Evolutionary conservation across 2,888 invertebrate genomes (phyloP), one percentile per base, ranked within the genome.

Genomic region (Abscondita cerata): DNA sequence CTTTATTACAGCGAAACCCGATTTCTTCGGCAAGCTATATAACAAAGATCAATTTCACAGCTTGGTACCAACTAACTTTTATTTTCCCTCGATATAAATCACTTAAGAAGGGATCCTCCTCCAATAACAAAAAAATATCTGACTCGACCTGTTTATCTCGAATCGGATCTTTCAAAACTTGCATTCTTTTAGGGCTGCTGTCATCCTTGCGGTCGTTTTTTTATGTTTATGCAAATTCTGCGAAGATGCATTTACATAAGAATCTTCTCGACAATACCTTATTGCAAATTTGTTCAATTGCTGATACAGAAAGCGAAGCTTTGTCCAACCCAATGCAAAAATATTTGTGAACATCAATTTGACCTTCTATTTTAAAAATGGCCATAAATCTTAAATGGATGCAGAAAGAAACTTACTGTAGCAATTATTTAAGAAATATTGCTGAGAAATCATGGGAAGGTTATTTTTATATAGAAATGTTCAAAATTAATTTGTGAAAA

Each of bases 41-140:
- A 61, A 61, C 57, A 62, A 62, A 56, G 62, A 58, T 58, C 62
- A 50, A 62, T 62, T 58, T 62, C 57, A 61, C 55, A 56, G 52
- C 52, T 52, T 50, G 54, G 53, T 55, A 52, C 50, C 38, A 44
- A 60, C 47, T 57, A 54, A 58, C 62, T 62, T 62, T 62, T 62
- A 59, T 58, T 62, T 55, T 54, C 51, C 57, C 54, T 40, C 41
- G 44, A 40, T 59, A 59, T 62, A 62, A 62, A 62, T 62, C 62
- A 62, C 57, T 46, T 55, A 52, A 31, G 19, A 50, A 20, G 19
- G 46, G 34, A 44, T 50, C 46, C 56, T 13, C 52, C 47, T 34
- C 48, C 62, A 62, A 62, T 44, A 44, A 44, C 44, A 44, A 44
- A 44, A n/a, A 44, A 44, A 44, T 44, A 44, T 18, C 44, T 44